Evolutionary conservation across 1,140 invertebrate genomes (phyloP).

Genomic region (Argopecten irradians): DNA sequence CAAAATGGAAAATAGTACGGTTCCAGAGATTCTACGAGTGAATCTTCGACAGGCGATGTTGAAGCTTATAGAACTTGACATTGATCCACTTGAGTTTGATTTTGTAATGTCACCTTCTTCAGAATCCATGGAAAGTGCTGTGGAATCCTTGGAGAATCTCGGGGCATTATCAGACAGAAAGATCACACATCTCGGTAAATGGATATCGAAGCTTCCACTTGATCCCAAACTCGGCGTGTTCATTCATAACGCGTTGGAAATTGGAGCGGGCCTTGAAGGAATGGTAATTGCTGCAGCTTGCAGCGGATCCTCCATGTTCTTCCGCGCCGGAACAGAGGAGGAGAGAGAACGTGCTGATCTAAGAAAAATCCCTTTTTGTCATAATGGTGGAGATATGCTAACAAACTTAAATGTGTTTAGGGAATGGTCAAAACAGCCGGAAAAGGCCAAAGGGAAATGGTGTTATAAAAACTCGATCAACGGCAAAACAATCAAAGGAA

Average conservation of each 20-base stretch:
- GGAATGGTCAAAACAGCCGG: conserved; percentile 60
- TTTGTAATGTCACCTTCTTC: conserved; percentile 66
- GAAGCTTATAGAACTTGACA: conserved; percentile 65
- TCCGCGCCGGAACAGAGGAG: conserved; percentile 73
- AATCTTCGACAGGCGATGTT: conserved; percentile 68
- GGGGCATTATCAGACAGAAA: conserved; percentile 63
- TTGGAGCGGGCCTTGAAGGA: conserved; percentile 81
- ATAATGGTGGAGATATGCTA: conserved; percentile 92
- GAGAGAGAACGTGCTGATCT: conserved; percentile 82
- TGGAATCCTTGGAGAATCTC: conserved; percentile 58
- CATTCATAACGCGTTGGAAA: conserved; percentile 56
- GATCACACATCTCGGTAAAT: conserved; percentile 68
- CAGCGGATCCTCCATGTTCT: conserved; percentile 60
- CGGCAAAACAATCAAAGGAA: conserved; percentile 62
- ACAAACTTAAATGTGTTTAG: conserved; percentile 94
- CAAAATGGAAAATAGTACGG: conserved; percentile 54
- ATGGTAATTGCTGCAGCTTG: conserved; percentile 63
- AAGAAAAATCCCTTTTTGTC: conserved; percentile 84
- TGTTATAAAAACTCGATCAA: conserved; percentile 68
- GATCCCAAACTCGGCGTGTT: conserved; percentile 65
- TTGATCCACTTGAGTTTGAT: conserved; percentile 66
- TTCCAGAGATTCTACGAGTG: conserved; percentile 70
- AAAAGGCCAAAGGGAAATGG: conserved; percentile 64
- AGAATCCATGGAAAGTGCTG: conserved; percentile 60
- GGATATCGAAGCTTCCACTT: conserved; percentile 70